Evolutionary conservation across 2,113 vertebrate species (phyloP), one percentile per base, ranked within the genome.

Genomic region (Grammomys surdaster): DNA sequence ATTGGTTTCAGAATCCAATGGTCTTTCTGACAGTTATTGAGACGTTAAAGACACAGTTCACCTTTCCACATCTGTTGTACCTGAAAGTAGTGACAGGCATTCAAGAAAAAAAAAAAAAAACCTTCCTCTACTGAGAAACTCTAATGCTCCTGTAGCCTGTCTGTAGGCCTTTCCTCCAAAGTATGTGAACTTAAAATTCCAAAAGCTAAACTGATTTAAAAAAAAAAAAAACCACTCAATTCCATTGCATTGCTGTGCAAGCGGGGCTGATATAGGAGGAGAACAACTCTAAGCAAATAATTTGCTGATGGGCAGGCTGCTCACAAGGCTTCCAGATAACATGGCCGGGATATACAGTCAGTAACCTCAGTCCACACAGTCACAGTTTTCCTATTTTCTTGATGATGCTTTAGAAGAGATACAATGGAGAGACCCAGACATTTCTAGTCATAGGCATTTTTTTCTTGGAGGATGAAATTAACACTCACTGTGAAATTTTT

Each of bases 381-480:
- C 75, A 91, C 69, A 87, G 48, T 89, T 88, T 86, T 88, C 81
- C 93, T 76, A 43, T 91, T 84, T 93, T 94, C 90, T 90, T 95
- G 91, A 96, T 51, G 75, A 82, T 87, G 65, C 46, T 85, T 81
- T 94, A 31, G 51, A 94, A 96, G 40, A 92, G 17, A 82, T 54
- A 56, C 33, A 88, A 54, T 63, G 19, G 36, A 85, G 73, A 89
- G 56, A 93, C 51, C 51, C 89, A 93, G 75, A 60, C 12, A 7
- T 93, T 95, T 95, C 33, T 90, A 56, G 65, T 51, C 13, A n/a
- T 60, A 67, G 19, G 1, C 24, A 56, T 51, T 82, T 95, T 87
- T 84, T 94, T 33, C 90, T 96, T 31, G 36, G 72, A 89, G 76
- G 67, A 12, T 95, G 65, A 96, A 93, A 90, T 97, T 93, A 70